Evolutionary conservation across 2,113 vertebrate species (phyloP).

Genomic region (Ceyx margarethae): DNA sequence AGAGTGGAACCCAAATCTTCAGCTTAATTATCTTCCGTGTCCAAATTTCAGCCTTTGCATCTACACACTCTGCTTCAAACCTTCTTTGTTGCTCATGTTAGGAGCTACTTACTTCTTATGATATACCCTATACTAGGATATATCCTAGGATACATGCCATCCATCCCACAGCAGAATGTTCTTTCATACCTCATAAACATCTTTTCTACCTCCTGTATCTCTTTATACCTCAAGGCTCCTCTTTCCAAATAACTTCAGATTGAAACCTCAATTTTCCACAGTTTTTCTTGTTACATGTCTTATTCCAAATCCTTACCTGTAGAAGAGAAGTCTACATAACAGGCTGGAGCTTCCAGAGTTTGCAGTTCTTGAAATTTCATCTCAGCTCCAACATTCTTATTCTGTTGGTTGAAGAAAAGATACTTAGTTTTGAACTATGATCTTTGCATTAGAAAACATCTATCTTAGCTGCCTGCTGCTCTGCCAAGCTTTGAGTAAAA

Average conservation of each 20-base stretch:
- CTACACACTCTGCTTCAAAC: neutral
- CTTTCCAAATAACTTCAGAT: neutral
- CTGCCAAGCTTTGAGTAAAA: neutral
- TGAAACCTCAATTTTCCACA: neutral
- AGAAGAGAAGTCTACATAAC: neutral
- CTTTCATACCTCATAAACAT: neutral
- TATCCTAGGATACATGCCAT: too few relatives aligned
- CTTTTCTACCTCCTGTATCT: neutral
- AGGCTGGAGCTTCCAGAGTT: neutral
- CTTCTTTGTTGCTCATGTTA: neutral
- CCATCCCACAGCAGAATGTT: neutral
- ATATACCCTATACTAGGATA: neutral
- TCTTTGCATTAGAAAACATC: neutral
- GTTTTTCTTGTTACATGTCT: neutral
- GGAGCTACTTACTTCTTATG: neutral
- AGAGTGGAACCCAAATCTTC: neutral
- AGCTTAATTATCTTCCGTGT: neutral
- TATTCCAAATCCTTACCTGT: neutral
- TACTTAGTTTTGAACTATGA: neutral
- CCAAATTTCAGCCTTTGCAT: neutral
- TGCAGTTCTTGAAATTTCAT: neutral
- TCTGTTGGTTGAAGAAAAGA: neutral
- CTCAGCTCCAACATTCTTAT: neutral
- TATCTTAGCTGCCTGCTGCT: neutral
- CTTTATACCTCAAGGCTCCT: neutral